These are phyloP conservation scores for Heliothis virescens DNA, from an alignment of 1,140 invertebrate genomes.

Conservation along the genomic window DNA sequence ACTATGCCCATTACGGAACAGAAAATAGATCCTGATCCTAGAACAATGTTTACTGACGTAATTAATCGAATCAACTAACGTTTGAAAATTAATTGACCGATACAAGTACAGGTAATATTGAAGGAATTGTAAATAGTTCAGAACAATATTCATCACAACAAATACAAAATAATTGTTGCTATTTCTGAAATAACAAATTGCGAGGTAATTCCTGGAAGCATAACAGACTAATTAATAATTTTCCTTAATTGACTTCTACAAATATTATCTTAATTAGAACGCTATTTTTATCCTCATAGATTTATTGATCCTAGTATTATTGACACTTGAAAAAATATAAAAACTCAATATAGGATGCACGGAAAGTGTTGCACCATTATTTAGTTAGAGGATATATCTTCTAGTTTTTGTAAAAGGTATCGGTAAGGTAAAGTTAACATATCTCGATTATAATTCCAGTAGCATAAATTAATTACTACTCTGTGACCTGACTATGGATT, in stretches of 20 bases:
- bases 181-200: background rate
- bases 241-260: background rate
- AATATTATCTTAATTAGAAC: background rate
- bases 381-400: too few relatives aligned
- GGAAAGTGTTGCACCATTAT: too few relatives aligned
- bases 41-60: slow-evolving; percentile 7
- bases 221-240: slow-evolving; percentile 10
- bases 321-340: too few relatives aligned
- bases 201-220: slow-evolving; percentile 8
- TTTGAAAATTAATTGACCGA: too few relatives aligned
- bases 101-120: too few relatives aligned
- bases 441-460: too few relatives aligned
- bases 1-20: slow-evolving; percentile 7
- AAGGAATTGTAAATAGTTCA: background rate
- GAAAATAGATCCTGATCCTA: slow-evolving; percentile 17
- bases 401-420: too few relatives aligned
- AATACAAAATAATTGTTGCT: background rate
- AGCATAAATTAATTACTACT: too few relatives aligned
- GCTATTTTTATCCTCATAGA: background rate
- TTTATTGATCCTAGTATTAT: too few relatives aligned
- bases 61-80: background rate
- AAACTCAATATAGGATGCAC: too few relatives aligned
- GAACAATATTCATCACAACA: background rate
- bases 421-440: too few relatives aligned
- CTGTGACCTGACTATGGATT: background rate